Conservation (phyloP, 2,797 vertebrate genomes). For the Cossypha dichroa region DNA sequence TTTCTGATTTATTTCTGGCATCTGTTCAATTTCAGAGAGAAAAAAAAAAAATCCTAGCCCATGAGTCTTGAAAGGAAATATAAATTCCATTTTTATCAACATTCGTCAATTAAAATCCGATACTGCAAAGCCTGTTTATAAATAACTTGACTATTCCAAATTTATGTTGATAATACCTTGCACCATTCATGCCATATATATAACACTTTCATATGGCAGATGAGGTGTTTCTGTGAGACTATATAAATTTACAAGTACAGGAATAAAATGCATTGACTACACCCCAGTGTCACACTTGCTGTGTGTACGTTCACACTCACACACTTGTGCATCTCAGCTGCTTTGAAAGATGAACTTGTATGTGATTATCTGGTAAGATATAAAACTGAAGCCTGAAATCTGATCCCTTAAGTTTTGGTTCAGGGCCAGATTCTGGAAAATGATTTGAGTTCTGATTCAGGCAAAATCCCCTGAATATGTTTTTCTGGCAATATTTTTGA, state of each 20-base stretch:
- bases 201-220: neutral
- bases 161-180: neutral
- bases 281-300: neutral
- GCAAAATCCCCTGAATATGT: conserved; percentile 34
- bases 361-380: neutral
- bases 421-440: conserved; percentile 43
- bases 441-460: conserved; percentile 5
- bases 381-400: neutral
- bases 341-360: neutral
- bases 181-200: neutral
- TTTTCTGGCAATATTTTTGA: conserved; percentile 43
- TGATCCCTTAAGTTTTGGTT: neutral
- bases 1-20: conserved; percentile 54
- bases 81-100: conserved; percentile 37
- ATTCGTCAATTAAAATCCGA: neutral
- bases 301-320: neutral
- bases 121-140: neutral
- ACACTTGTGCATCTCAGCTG: neutral
- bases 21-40: neutral
- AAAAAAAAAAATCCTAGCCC: neutral
- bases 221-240: neutral
- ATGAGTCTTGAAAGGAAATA: neutral
- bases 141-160: neutral
- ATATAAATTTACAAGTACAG: neutral
- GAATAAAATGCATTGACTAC: neutral